phyloP scores from a whole-genome alignment of 2,888 invertebrate species.

The Folsomia candida region DNA sequence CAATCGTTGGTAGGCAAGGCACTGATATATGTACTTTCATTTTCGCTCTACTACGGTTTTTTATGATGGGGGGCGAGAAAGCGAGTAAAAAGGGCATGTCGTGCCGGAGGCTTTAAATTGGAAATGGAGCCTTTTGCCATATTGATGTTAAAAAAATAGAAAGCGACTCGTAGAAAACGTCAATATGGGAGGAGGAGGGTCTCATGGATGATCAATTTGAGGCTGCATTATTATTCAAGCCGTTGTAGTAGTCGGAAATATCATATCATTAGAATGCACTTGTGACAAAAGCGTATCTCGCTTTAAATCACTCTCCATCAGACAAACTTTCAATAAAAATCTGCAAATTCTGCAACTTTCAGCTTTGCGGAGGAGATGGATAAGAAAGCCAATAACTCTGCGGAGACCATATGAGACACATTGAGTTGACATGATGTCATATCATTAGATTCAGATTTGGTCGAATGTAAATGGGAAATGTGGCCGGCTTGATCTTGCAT shows the following conservation, averaged over 20 bases:
- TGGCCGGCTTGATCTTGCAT: constrained; percentile 14
- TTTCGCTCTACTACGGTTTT: too few relatives aligned
- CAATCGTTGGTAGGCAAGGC: too few relatives aligned
- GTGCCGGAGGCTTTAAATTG: too few relatives aligned
- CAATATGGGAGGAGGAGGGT: background rate
- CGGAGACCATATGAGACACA: constrained; percentile 2
- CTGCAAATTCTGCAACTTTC: constrained; percentile 22
- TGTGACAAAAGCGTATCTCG: background rate
- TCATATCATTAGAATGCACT: constrained; percentile 17
- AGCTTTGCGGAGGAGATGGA: background rate
- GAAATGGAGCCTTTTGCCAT: too few relatives aligned
- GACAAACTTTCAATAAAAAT: constrained; percentile 22
- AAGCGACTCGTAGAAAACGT: too few relatives aligned
- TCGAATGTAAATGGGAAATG: constrained; percentile 14
- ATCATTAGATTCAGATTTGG: constrained; percentile 22
- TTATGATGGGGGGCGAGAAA: too few relatives aligned
- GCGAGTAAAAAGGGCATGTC: too few relatives aligned
- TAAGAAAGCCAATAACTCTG: constrained; percentile 15
- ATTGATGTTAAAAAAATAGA: too few relatives aligned
- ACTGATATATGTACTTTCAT: too few relatives aligned
- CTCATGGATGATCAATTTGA: background rate
- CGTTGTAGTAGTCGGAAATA: background rate
- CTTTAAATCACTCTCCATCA: constrained; percentile 17
- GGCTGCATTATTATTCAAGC: constrained; percentile 7
- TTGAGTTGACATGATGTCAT: constrained; percentile 19